Base-by-base conservation (phyloP, 2,888 invertebrate species). In the Diadromus collaris region DNA sequence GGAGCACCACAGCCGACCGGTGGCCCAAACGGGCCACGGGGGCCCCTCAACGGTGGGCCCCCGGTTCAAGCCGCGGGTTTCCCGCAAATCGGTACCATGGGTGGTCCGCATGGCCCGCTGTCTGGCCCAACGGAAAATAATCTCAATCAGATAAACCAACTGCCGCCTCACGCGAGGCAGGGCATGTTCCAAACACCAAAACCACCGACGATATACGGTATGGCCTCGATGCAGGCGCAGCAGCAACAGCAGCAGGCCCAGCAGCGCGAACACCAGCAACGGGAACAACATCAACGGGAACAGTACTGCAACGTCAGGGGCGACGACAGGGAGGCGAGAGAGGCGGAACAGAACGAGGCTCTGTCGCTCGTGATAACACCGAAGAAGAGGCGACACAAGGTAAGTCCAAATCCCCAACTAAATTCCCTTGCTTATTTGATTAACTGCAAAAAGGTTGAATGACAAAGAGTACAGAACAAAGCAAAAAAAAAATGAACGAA, bases 331-430 rank as follows among this genome's bases (percentile, higher is more conserved):
- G 90, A 90, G 78, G 89, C 85, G 80, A 88, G 90, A 86, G 95
- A 95, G 89, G 95, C 96, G 54, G 97, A 97, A 90, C 97, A 97
- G 91, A 97, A 97, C 91, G 98, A 98, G 91, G 98, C 98, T 4
- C 94, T 99, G 75, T 97, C 98, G 90, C 93, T 98, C 86, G 98
- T 99, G 77, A 97, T 98, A 85, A 96, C 97, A 61, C 97, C 97
- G 2, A 98, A 98, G 92, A 98, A 98, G 93, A 98, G 98, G 92
- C 94, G 99, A 73, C 98, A 98, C 90, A 99, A 99, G 95, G 97
- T 92, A 81, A 82, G 77, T 58, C 34, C 21, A 29, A 32, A 48
- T 48, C 63, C 38, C 56, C 58, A 34, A 16, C 13, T 38, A n/a
- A 21, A 27, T n/a, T 56, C 29, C 27, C 27, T 10, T 56, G 4